Evolutionary conservation across 2,888 invertebrate genomes (phyloP), one percentile per base, ranked within the genome.

Genomic region (Drosophila nr. perissopoda): DNA sequence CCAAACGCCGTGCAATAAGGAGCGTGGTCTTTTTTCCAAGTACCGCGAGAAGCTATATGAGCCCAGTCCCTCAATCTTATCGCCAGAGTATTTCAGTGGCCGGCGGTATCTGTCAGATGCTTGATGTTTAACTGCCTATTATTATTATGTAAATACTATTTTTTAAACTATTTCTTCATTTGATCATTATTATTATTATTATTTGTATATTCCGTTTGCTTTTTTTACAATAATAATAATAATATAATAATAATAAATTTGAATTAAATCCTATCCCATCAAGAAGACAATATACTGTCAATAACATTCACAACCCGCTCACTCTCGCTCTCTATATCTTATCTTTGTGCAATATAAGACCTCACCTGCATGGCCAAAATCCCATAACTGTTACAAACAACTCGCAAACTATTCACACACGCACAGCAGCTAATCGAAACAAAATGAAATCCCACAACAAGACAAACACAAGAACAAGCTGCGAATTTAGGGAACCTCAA

Each of bases 1-100:
- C 58, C 66, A 77, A 42, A 88, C 90, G 34, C 91, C 91, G 10
- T 42, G 76, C 4, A 83, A 83, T 67, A 91, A 89, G 64, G 25
- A 79, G 68, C 83, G 78, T 18, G 91, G 90, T 8, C 69, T 90
- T 4, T 91, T 91, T 36, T 82, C 78, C 56, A 80, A 81, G 49
- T 91, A 87, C 38, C 87, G 91, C 33, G 85, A 89, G 53, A 7
- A 49, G 6, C 80, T 89, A 36, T 78, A 78, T 58, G 57, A 67
- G 2, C 10, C 18, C n/a, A 71, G 53, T 31, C 67, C 76, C 7
- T 7, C 21, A 10, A 6, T 69, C 11, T 21, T 42, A 6, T 57
- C 68, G 62, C 42, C 68, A 8, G 56, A 29, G 18, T 67, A 10
- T 10, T 16, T 13, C n/a, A 65, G 27, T 34, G 29, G 34, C 6